phyloP scores from a whole-genome alignment of 2,797 vertebrate species.

The Paramormyrops hopkinsi region DNA sequence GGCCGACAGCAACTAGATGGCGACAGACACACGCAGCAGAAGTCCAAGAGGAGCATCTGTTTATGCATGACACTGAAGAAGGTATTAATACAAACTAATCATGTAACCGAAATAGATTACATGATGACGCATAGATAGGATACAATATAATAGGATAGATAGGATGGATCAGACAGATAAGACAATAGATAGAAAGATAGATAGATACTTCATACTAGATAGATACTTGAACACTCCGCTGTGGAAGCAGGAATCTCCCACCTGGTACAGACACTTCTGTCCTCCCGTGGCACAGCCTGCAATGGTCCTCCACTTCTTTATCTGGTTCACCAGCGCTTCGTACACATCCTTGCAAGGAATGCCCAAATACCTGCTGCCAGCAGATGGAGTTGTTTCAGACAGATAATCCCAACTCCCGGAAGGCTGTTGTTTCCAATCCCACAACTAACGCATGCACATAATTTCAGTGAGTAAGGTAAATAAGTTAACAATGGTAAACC shows the following conservation, averaged over 20 bases:
- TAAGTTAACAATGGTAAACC: background rate
- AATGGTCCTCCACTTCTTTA: constrained; percentile 57
- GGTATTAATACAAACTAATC: background rate
- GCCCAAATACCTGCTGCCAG: constrained; percentile 58
- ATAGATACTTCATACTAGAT: background rate
- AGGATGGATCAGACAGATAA: background rate
- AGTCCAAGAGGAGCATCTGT: background rate
- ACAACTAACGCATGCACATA: background rate
- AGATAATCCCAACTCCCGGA: background rate
- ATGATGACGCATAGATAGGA: background rate
- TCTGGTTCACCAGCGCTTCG: constrained; percentile 57
- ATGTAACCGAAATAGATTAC: background rate
- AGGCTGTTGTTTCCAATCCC: background rate
- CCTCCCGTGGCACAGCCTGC: constrained; percentile 56
- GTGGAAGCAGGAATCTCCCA: constrained; percentile 25
- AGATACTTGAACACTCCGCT: background rate
- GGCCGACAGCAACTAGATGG: constrained; percentile 56
- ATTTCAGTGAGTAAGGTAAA: background rate
- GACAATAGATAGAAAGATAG: background rate
- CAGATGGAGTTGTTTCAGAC: background rate
- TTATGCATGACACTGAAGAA: background rate
- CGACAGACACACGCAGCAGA: background rate
- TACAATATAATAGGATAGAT: background rate
- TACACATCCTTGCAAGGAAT: constrained; percentile 54
- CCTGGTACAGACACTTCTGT: constrained; percentile 65